Base-by-base conservation (phyloP, 2,888 invertebrate genomes). In the Osmoderma eremita region DNA sequence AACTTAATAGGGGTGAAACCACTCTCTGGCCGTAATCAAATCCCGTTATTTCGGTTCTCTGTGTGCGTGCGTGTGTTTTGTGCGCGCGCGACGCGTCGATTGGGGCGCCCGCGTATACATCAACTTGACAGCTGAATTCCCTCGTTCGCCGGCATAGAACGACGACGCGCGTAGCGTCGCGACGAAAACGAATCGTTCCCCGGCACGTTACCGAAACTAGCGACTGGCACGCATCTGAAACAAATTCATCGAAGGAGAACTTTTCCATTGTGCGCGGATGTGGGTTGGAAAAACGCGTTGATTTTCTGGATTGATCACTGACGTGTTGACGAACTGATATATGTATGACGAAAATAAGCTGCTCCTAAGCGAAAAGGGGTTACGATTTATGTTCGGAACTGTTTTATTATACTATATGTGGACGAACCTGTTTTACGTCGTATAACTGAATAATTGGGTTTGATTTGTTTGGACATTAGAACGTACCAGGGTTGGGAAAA, bases 1-100 rank as follows among this genome's bases (percentile, higher is more conserved):
- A 76, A 79, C 80, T 82, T 82, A 82, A 82, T 82, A 81, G 82
- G 82, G 82, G 82, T 81, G 82, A 82, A 82, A 83, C 82, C 82
- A 82, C 82, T 82, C 80, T 78, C 80, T 78, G 77, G 80, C 79
- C 80, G 81, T 82, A 82, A 82, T 82, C 83, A 82, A 82, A 82
- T 82, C 81, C 80, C 79, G 77, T 76, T 77, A 75, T 73, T 74
- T 49, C 65, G 51, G 49, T 49, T 36, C 38, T 24, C 45, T 20
- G 74, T 75, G 73, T 74, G 73, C 71, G 71, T 67, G 67, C 69
- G 72, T 71, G 75, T 69, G n/a, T n/a, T n/a, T n/a, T n/a, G 75
- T 30, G 74, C 67, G 74, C 70, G 73, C 62, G 69, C 73, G 77
- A 10, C 10, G 30, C 30, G 30, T 30, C 30, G 30, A 30, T 30